A percentile compares a stretch with the other conserved stretches of the same genome.
phyloP scores from a whole-genome alignment of 2,797 vertebrate genomes.

The Labroides dimidiatus region DNA sequence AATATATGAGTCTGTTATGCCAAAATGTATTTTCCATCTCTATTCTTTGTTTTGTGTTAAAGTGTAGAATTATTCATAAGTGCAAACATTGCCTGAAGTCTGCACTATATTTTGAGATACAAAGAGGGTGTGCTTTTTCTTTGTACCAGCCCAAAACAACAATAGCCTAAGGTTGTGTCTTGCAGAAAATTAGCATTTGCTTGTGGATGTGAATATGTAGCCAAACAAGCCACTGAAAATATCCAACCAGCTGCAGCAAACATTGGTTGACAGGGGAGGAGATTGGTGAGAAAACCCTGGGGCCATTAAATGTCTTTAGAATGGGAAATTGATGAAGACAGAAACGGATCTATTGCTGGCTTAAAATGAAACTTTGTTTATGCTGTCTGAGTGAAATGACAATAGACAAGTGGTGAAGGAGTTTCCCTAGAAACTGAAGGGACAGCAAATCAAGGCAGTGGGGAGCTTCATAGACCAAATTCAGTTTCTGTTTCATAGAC shows the following conservation, averaged over 20 bases:
- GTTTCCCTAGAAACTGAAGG: too few species aligned
- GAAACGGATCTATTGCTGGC: background rate
- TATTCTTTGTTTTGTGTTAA: background rate
- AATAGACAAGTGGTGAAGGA: constrained; percentile 7
- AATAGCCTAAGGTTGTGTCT: constrained; percentile 29
- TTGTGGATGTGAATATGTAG: constrained; percentile 10
- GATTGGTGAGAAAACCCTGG: background rate
- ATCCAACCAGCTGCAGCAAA: constrained; percentile 5
- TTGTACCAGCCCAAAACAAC: constrained; percentile 20
- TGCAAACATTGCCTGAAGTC: constrained; percentile 6
- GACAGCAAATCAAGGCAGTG: too few species aligned
- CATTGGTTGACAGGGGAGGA: background rate
- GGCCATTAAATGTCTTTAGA: background rate
- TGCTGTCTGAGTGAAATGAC: constrained; percentile 13
- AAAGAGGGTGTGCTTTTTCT: constrained; percentile 4
- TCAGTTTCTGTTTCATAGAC: too few species aligned
- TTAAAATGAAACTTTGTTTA: constrained; percentile 20
- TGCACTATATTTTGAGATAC: constrained; percentile 9
- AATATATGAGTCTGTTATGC: background rate
- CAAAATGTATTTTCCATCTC: background rate
- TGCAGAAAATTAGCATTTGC: constrained; percentile 33
- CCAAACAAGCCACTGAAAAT: constrained; percentile 14
- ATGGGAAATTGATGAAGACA: constrained; percentile 9
- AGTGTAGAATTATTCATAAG: background rate
- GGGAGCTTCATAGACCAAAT: too few species aligned